phyloP scores from a whole-genome alignment of 2,113 vertebrate species.

The human (Homo sapiens) region DNA sequence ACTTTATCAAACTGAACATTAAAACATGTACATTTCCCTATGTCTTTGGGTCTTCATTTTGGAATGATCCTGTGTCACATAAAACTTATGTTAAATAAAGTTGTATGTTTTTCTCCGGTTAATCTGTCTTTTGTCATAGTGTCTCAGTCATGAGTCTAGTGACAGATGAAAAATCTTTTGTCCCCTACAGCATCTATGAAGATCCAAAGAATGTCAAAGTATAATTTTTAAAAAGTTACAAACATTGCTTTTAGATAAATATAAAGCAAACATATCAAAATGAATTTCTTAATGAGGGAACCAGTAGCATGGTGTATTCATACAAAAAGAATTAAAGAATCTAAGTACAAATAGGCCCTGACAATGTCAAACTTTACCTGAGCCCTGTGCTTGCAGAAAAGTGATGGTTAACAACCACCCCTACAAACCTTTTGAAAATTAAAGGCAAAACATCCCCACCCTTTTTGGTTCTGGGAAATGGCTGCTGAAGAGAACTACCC shows the following conservation, averaged over 20 bases:
- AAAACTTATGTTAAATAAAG: background rate
- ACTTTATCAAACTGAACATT: background rate
- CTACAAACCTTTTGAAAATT: background rate
- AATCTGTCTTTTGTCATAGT: background rate
- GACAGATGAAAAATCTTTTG: background rate
- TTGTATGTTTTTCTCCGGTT: background rate
- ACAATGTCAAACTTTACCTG: background rate
- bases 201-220: background rate
- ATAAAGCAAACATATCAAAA: background rate
- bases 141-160: background rate
- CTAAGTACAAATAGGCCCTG: background rate
- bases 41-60: background rate
- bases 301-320: background rate
- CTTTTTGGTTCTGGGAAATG: background rate
- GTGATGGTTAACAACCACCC: background rate
- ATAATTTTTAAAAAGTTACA: background rate
- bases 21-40: background rate
- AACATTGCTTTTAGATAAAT: background rate
- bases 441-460: background rate
- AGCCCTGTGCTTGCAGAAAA: background rate
- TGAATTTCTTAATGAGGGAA: constrained; percentile 4
- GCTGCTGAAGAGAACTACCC: background rate
- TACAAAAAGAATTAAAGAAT: background rate
- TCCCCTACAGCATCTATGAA: background rate
- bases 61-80: background rate